Evolutionary conservation across 2,797 vertebrate species (phyloP), one percentile per base, ranked within the genome.

Genomic region (Numenius phaeopus): DNA sequence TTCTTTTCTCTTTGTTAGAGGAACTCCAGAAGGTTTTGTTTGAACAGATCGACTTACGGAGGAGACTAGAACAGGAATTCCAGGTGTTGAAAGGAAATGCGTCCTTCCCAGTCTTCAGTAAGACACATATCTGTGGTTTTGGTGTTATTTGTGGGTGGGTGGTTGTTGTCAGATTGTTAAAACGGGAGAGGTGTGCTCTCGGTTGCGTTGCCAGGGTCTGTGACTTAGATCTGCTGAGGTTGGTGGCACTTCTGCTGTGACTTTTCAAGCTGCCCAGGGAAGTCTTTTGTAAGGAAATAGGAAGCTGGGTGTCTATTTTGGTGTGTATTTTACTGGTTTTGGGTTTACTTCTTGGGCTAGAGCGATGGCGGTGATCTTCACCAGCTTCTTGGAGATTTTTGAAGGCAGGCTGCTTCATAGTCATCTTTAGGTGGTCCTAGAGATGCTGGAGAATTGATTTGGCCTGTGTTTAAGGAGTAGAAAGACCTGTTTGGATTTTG

Each of bases 21-120:
- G 99, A 99, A 94, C 99, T 99, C 81, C 99, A 99, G 98, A 99
- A 99, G 98, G 99, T 99, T 97, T 98, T 99, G 75, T 98, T 99
- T 92, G 99, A 99, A 96, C 99, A 99, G 98, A 99, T 99, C 2
- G 99, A 99, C 98, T 98, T 99, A 94, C 98, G 99, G 93, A 99
- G 99, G 97, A 98, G 99, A 95, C 98, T 99, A 87, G 99, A 99
- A 83, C 99, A 99, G 97, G 99, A 99, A 95, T 99, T 99, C 94
- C 99, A 99, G 32, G 99, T 99, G 89, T 98, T 99, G 88, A 99
- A 99, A 98, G 99, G 99, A 96, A 99, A 98, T 14, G 97, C 99
- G 0, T 98, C 99, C 11, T 99, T 99, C 95, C 99, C 99, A 30
- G 99, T 99, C 81, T 99, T 99, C 98, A 99, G 99, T 99, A 99